Evolutionary conservation across 2,113 vertebrate genomes (phyloP).

Genomic region (Amphiprion ocellaris): DNA sequence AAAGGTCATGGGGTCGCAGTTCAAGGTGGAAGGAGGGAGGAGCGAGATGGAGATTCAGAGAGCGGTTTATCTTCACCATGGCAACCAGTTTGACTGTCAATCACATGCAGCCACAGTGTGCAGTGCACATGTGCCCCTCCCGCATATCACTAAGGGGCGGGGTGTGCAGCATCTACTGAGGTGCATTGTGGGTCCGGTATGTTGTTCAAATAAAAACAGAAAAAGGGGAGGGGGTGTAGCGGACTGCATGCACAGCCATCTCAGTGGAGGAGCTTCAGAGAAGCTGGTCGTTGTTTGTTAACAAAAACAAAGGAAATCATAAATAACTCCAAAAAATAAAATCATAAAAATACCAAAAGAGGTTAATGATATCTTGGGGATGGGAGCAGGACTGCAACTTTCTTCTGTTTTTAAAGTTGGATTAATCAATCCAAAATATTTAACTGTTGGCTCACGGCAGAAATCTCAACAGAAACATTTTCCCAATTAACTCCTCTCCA

Average conservation of each 20-base stretch:
- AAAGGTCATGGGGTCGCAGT: slow-evolving; percentile 69
- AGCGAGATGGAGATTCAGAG: slow-evolving; percentile 97
- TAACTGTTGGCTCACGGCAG: background rate
- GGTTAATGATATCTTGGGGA: slow-evolving; percentile 44
- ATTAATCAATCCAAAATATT: slow-evolving; percentile 12
- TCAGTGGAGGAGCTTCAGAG: slow-evolving; percentile 66
- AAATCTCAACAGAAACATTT: background rate
- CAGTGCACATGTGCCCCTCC: slow-evolving; percentile 63
- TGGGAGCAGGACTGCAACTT: slow-evolving; percentile 38
- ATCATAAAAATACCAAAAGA: slow-evolving; percentile 62
- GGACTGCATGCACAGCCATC: slow-evolving; percentile 92
- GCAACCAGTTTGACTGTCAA: slow-evolving; percentile 89
- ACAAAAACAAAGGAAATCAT: slow-evolving; percentile 36
- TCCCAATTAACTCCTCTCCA: background rate
- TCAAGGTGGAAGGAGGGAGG: slow-evolving; percentile 78
- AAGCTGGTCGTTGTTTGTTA: slow-evolving; percentile 65
- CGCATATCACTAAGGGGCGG: slow-evolving; percentile 52
- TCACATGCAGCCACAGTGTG: slow-evolving; percentile 95
- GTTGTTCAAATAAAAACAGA: slow-evolving; percentile 77
- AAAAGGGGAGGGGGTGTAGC: slow-evolving; percentile 16
- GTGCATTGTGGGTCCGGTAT: slow-evolving; percentile 89
- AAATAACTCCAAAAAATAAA: slow-evolving; percentile 19
- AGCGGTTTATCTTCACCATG: slow-evolving; percentile 92
- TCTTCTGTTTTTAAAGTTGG: slow-evolving; percentile 46
- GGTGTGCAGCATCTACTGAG: slow-evolving; percentile 83